Evolutionary conservation across 2,797 vertebrate genomes (phyloP), one percentile per base, ranked within the genome.

Genomic region (Ateles fusciceps): DNA sequence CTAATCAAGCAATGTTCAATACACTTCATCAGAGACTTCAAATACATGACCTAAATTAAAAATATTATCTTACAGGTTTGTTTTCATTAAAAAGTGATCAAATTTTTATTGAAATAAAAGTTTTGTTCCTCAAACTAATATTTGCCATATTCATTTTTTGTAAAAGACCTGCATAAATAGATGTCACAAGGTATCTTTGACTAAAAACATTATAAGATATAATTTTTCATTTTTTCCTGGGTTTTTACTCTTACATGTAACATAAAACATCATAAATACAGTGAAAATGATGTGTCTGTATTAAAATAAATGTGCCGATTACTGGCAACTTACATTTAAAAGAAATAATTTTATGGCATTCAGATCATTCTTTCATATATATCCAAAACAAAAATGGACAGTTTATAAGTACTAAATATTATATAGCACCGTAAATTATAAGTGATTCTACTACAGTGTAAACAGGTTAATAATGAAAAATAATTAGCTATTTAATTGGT

Each of bases 381-480:
- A 91, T 64, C 68, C 52, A 93, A 95, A 91, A 91, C 71, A 91
- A 52, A 94, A 84, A 92, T 88, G 57, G 2, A 59, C 6, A 33
- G 22, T 78, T 90, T 85, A 7, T 78, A 97, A 96, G 61, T 22
- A 17, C 7, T 55, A 55, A 97, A 3, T 24, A 88, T 96, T 97
- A 96, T 44, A 21, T 87, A 94, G 81, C 14, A 71, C 39, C 78
- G 96, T 97, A 94, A 98, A 96, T 95, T 97, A 93, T 39, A 93
- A 98, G 83, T 92, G 79, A 98, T 55, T 81, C 13, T 91, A 36
- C 85, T 96, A 94, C 0, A 26, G 6, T 21, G 42, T 91, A 96
- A 97, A 59, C 55, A 95, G 19, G 24, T 97, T 97, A 98, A 96
- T 96, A 91, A 98, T 96, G 78, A 96, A 97, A 98, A 98, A 96